A percentile compares a stretch with the other conserved stretches of the same genome.
phyloP scores from a whole-genome alignment of 2,113 vertebrate species.

The Chinchilla lanigera region DNA sequence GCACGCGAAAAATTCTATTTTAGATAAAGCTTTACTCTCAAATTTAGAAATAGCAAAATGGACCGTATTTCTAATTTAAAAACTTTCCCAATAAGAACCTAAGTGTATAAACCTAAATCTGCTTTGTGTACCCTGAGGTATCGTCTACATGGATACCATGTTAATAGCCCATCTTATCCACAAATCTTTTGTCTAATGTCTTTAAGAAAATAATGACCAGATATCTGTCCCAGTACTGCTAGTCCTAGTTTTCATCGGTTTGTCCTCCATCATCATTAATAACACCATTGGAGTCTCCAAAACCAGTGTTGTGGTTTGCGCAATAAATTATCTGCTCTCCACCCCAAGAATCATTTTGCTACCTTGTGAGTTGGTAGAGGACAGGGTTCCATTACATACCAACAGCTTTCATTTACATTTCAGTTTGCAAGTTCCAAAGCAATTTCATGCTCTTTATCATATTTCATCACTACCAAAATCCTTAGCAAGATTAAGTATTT shows the following conservation, averaged over 20 bases:
- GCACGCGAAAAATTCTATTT: slow-evolving; percentile 64
- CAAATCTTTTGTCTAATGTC: background rate
- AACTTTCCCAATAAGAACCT: background rate
- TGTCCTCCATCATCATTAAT: background rate
- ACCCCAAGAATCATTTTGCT: background rate
- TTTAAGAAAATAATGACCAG: background rate
- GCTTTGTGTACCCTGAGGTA: background rate
- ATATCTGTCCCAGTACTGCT: background rate
- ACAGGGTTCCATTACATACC: background rate
- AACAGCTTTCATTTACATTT: background rate
- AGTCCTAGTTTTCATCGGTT: background rate
- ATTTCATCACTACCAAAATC: background rate
- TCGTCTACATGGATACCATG: background rate
- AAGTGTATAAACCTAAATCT: background rate
- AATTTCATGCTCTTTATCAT: background rate
- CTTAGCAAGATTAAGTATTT: background rate
- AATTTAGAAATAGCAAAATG: slow-evolving; percentile 36
- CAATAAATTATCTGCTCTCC: background rate
- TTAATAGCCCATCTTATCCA: background rate
- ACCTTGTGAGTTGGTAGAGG: background rate
- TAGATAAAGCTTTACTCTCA: slow-evolving; percentile 22
- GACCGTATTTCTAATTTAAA: slow-evolving; percentile 28
- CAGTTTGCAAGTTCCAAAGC: background rate
- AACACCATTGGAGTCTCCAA: background rate
- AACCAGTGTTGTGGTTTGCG: background rate